Base-by-base conservation (phyloP, 2,888 invertebrate genomes). In the Heliconius ismenius region DNA sequence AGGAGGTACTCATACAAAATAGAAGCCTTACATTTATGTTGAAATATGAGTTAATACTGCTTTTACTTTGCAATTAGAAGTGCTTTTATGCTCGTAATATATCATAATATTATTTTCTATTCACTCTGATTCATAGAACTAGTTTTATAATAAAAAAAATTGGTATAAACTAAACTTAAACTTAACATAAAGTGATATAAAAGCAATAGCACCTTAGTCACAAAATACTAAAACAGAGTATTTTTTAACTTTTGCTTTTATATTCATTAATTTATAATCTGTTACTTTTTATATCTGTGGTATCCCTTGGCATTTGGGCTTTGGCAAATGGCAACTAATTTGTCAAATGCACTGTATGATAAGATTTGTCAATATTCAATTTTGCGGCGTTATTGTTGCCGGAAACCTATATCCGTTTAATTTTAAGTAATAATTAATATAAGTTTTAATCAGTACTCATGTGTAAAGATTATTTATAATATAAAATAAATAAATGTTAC, bases 291-390 rank as follows among this genome's bases (percentile, higher is more conserved):
- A 18, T 67, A 43, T 43, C 67, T 67, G 39, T 67, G n/a, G 39
- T 39, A 43, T 24, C 3, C 0, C 24, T 67, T 64, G 21, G 18
- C 21, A 32, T n/a, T 36, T 32, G 32, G 32, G 32, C 32, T 32
- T 32, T 39, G 24, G 36, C 36, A 21, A 36, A 21, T 65, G 36
- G 24, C 11, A 39, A 24, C 13, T 24, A 26, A 67, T 24, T 24
- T 43, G 67, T 67, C 67, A 67, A 43, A 67, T 43, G 24, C 2
- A 4, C 15, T 43, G 39, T 39, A 26, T 15, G 43, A 39, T 67
- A 67, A 24, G 24, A 43, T 24, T 43, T 67, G 43, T 43, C 67
- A 67, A 67, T 67, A 67, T 24, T 65, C 24, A 26, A 43, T 67
- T 67, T 67, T 67, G 3, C 15, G n/a, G 39, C 24, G 15, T 67